A percentile compares a stretch with the other conserved stretches of the same genome.
Evolutionary conservation across 2,888 invertebrate species (phyloP).

Genomic region (Hyles lineata): DNA sequence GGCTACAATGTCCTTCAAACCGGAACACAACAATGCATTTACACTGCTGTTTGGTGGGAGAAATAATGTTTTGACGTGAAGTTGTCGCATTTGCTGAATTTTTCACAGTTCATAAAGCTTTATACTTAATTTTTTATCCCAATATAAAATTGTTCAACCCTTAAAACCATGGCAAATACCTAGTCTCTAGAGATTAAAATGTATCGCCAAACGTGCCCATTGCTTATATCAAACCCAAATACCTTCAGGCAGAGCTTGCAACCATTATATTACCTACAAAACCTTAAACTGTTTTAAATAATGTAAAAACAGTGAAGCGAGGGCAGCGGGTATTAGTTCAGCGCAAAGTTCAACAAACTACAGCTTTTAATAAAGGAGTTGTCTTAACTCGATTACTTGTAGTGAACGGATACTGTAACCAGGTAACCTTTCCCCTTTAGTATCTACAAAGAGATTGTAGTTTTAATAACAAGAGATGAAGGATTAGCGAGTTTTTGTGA

Average conservation of each 20-base stretch:
- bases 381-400: background rate
- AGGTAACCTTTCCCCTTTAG: background rate
- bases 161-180: too few species aligned
- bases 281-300: background rate
- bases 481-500: background rate
- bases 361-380: background rate
- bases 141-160: too few species aligned
- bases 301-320: background rate
- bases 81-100: too few species aligned
- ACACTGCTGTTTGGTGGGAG: too few species aligned
- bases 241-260: background rate
- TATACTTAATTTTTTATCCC: too few species aligned
- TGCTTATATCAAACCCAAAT: background rate
- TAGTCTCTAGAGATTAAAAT: too few species aligned
- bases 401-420: background rate
- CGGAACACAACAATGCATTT: too few species aligned
- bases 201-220: too few species aligned
- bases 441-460: background rate
- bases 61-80: too few species aligned
- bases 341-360: background rate
- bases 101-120: too few species aligned
- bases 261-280: background rate
- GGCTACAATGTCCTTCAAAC: too few species aligned
- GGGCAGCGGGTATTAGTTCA: background rate
- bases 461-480: background rate